phyloP scores from a whole-genome alignment of 1,140 invertebrate genomes.

The Ridgeia piscesae region DNA sequence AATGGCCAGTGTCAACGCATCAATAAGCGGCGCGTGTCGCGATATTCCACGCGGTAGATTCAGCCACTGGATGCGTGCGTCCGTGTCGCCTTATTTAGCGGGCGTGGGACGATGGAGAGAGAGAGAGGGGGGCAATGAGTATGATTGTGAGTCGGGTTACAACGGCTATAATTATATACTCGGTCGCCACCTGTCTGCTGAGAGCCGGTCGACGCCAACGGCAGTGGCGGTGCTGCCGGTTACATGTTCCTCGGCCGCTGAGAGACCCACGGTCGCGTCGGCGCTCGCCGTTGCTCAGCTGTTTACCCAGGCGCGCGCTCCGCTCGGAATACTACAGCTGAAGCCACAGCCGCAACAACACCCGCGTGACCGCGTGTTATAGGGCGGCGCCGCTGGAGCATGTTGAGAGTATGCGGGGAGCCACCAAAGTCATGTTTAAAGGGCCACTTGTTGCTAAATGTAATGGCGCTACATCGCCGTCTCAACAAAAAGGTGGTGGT shows the following conservation, averaged over 20 bases:
- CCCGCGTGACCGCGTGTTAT: not conserved
- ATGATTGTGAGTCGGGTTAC: slow-evolving; percentile 4
- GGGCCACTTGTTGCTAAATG: not conserved
- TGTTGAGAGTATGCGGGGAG: not conserved
- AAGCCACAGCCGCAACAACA: not conserved
- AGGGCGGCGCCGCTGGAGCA: not conserved
- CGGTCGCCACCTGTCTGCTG: not conserved
- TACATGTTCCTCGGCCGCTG: not conserved
- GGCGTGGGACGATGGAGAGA: not conserved
- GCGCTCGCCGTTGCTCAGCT: not conserved
- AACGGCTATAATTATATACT: not conserved
- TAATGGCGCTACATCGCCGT: too few relatives aligned
- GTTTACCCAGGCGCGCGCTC: not conserved
- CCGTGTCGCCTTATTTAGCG: not conserved
- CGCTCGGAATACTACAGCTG: not conserved
- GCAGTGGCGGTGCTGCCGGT: not conserved
- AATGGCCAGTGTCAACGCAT: not conserved
- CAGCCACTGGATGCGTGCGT: not conserved
- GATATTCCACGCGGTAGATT: not conserved
- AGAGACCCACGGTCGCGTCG: not conserved
- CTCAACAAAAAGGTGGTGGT: too few relatives aligned
- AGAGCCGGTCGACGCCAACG: not conserved
- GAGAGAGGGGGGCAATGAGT: not conserved
- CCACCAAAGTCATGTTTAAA: not conserved
- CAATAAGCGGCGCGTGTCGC: not conserved